Percentiles rank a stretch among this genome's conserved stretches.
phyloP scores from a whole-genome alignment of 2,797 vertebrate species.

The Coregonus suidteri region DNA sequence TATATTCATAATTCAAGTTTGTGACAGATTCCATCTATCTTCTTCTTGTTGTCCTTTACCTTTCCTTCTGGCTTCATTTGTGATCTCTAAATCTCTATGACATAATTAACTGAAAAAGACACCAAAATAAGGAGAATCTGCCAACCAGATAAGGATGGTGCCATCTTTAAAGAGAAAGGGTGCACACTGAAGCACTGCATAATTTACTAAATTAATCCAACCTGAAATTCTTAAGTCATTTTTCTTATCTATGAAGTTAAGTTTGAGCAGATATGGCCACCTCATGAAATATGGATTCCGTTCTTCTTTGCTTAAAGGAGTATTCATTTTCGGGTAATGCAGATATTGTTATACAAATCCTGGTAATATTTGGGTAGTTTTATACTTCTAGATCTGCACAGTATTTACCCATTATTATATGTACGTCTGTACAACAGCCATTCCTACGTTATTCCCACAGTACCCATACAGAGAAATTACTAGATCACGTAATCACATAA shows the following conservation, averaged over 20 bases:
- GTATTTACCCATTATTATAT: slow-evolving; percentile 47
- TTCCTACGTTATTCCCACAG: slow-evolving; percentile 31
- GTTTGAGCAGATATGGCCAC: slow-evolving; percentile 55
- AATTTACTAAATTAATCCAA: slow-evolving; percentile 61
- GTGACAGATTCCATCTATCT: slow-evolving; percentile 99
- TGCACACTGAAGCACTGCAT: slow-evolving; percentile 40
- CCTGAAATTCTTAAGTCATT: slow-evolving; percentile 61
- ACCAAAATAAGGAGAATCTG: slow-evolving; percentile 82
- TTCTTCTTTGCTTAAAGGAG: slow-evolving; percentile 45
- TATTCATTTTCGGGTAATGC: slow-evolving; percentile 39
- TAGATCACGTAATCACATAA: slow-evolving; percentile 38
- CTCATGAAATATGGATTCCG: slow-evolving; percentile 58
- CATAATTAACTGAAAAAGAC: slow-evolving; percentile 91
- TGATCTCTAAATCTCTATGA: slow-evolving; percentile 93
- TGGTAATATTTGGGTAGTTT: slow-evolving; percentile 41
- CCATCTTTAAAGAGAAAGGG: slow-evolving; percentile 66
- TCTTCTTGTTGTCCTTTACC: slow-evolving; percentile 96
- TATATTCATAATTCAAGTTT: slow-evolving; percentile 99
- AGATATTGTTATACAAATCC: slow-evolving; percentile 33
- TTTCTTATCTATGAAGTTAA: slow-evolving; percentile 57
- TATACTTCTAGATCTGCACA: slow-evolving; percentile 23
- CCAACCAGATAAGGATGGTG: slow-evolving; percentile 68
- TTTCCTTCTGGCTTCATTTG: slow-evolving; percentile 89
- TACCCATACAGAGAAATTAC: slow-evolving; percentile 25
- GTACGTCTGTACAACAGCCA: slow-evolving; percentile 13